Evolutionary conservation across 2,797 vertebrate genomes (phyloP).

Genomic region (Hafferia zeledoni): DNA sequence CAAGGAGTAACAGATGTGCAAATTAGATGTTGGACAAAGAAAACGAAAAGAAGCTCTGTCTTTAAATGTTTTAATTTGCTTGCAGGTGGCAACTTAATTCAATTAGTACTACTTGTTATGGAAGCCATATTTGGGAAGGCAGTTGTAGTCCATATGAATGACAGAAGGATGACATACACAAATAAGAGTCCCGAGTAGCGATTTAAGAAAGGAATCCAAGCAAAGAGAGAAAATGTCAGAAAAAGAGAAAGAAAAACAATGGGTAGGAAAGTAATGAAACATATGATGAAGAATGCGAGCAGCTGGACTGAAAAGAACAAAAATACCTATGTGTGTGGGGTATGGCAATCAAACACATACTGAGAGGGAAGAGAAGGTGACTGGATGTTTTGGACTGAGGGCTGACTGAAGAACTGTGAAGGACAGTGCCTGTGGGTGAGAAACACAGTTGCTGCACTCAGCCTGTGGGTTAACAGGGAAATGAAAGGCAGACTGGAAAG

Average conservation of each 20-base stretch:
- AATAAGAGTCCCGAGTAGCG: neutral
- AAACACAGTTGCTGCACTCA: neutral
- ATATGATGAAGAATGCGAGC: neutral
- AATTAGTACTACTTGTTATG: neutral
- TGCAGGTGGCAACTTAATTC: neutral
- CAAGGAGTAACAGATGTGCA: neutral
- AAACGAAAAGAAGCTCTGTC: neutral
- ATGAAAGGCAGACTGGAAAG: neutral
- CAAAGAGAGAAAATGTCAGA: neutral
- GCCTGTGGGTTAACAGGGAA: neutral
- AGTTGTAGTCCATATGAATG: neutral
- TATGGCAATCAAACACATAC: neutral
- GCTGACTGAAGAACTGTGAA: neutral
- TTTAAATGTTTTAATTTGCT: constrained; percentile 33
- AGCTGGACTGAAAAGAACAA: neutral
- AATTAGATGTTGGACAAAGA: constrained; percentile 13
- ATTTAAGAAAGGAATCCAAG: neutral
- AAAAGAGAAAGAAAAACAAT: constrained; percentile 16
- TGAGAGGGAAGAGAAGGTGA: neutral
- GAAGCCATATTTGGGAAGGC: neutral
- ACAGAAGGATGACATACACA: constrained; percentile 4
- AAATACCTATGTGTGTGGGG: neutral
- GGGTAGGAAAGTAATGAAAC: neutral
- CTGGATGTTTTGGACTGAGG: neutral
- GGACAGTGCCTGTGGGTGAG: neutral